phyloP scores from a whole-genome alignment of 2,113 vertebrate species.

The Machaerirhynchus nigripectus region DNA sequence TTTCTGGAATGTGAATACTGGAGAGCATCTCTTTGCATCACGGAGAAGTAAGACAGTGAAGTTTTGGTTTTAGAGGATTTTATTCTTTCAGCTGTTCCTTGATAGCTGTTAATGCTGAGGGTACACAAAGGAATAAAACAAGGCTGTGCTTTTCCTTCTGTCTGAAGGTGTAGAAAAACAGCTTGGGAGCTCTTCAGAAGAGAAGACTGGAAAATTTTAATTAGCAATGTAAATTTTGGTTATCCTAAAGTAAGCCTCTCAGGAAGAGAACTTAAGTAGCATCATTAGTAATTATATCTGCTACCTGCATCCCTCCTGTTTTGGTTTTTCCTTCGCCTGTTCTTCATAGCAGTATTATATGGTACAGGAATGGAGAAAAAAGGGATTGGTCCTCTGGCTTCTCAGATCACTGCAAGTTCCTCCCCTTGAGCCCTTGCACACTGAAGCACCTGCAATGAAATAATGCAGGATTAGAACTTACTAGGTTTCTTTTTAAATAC shows the following conservation, averaged over 20 bases:
- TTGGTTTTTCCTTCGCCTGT: not conserved
- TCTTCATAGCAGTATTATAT: not conserved
- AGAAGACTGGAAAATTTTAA: not conserved
- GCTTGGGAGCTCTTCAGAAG: not conserved
- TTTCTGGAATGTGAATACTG: constrained; percentile 95
- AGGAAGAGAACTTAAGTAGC: not conserved
- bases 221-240: not conserved
- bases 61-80: not conserved
- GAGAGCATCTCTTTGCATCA: constrained; percentile 80
- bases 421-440: not conserved
- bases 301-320: not conserved
- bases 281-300: not conserved
- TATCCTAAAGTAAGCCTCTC: not conserved
- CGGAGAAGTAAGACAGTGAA: constrained; percentile 69
- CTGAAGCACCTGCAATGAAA: not conserved
- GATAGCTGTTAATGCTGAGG: not conserved
- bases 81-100: not conserved
- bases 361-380: not conserved
- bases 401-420: not conserved
- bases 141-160: not conserved
- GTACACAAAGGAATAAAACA: not conserved
- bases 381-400: not conserved
- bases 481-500: not conserved
- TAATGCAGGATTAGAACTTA: not conserved
- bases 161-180: not conserved